These are phyloP conservation scores for Laticauda colubrina DNA, from an alignment of 2,113 vertebrate species.

Conservation along the genomic window DNA sequence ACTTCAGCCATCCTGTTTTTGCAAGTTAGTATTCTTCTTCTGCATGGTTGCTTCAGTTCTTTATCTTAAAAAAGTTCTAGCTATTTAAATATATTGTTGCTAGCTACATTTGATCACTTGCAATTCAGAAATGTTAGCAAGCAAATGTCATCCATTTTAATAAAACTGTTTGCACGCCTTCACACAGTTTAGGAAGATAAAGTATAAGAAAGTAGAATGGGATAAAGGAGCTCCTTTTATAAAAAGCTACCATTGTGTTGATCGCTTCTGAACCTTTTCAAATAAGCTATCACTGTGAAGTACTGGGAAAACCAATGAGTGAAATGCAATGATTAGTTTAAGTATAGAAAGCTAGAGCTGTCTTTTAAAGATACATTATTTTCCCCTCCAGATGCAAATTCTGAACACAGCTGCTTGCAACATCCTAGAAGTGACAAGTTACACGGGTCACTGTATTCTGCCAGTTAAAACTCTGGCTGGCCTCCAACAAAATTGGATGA, in stretches of 20 bases:
- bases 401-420: not conserved
- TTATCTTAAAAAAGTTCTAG: conserved; percentile 31
- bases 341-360: not conserved
- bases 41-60: conserved; percentile 3
- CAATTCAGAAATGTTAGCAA: not conserved
- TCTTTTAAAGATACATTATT: not conserved
- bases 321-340: not conserved
- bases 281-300: not conserved
- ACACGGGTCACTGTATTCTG: not conserved
- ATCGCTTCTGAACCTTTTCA: not conserved
- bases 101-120: not conserved
- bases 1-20: not conserved
- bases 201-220: not conserved
- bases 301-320: not conserved
- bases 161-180: not conserved
- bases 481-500: not conserved
- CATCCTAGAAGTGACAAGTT: not conserved
- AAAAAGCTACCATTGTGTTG: not conserved
- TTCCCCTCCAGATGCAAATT: not conserved
- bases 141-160: not conserved
- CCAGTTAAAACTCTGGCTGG: not conserved
- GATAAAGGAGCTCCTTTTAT: not conserved
- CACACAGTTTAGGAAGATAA: not conserved
- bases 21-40: conserved; percentile 39
- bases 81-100: conserved; percentile 2